phyloP scores from a whole-genome alignment of 1,140 invertebrate genomes.

The Drosophila pachea region DNA sequence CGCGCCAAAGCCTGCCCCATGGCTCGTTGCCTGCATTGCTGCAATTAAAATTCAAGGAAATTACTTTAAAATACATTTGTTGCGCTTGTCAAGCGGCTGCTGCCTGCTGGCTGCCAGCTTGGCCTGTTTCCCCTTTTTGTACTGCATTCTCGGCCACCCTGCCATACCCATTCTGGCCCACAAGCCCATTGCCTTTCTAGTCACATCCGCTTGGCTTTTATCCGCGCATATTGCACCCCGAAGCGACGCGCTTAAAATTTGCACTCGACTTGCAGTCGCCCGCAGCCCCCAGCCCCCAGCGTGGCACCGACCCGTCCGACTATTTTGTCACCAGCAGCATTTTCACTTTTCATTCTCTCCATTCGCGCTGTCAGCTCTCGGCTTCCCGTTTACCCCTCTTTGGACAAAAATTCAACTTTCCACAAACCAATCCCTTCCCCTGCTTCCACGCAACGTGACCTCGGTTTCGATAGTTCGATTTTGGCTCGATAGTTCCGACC shows the following conservation, averaged over 20 bases:
- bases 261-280: slow-evolving; percentile 17
- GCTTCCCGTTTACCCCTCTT: background rate
- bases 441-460: background rate
- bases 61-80: slow-evolving; percentile 52
- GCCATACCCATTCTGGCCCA: background rate
- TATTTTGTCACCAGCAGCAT: slow-evolving; percentile 35
- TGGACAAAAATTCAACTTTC: background rate
- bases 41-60: slow-evolving; percentile 68
- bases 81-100: slow-evolving; percentile 41
- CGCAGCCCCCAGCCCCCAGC: background rate
- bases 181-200: slow-evolving; percentile 41
- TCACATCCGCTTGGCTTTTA: slow-evolving; percentile 49
- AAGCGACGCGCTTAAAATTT: slow-evolving; percentile 33
- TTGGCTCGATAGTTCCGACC: slow-evolving; percentile 10
- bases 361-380: background rate
- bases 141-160: slow-evolving; percentile 4
- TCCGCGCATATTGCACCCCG: slow-evolving; percentile 39
- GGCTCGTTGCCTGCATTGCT: slow-evolving; percentile 33
- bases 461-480: slow-evolving; percentile 16
- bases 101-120: background rate
- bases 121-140: slow-evolving; percentile 11
- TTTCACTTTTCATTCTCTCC: slow-evolving; percentile 27
- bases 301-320: background rate
- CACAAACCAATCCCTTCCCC: slow-evolving; percentile 3
- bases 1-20: slow-evolving; percentile 12